Base-by-base conservation (phyloP, 2,888 invertebrate genomes). In the Mamestra brassicae region DNA sequence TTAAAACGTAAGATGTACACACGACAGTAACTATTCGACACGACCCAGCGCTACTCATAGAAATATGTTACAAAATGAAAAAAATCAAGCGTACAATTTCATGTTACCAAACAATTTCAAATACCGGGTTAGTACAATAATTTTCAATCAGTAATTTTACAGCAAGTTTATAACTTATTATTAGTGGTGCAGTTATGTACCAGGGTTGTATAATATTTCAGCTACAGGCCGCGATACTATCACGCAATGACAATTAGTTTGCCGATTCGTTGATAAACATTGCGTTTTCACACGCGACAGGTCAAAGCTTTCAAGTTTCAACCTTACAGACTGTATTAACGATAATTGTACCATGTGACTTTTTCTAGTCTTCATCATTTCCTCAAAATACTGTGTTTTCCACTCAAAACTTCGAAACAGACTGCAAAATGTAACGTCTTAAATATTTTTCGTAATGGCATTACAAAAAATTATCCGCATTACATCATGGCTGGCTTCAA, bases 221-320 rank as follows among this genome's bases (percentile, higher is more conserved):
- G 73, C 84, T 72, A 74, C 72, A 65, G 74, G 71, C 78, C 66
- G 66, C 81, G 84, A 85, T 84, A 87, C 81, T 64, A 86, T 85
- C 88, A 89, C 89, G 89, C 88, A 79, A 87, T 82, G 79, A 76
- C 81, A 87, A 84, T 83, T 82, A 83, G 78, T 78, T 73, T 71
- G 69, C 78, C 73, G 74, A 85, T 81, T 79, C 78, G 69, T 75
- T 81, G 78, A 84, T 81, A 85, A 83, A 75, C 71, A 80, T 82
- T 80, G 57, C n/a, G 52, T 42, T 80, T 69, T 50, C 38, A 76
- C 80, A 83, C 72, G 83, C 80, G 42, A 76, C 47, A 54, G 36
- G 67, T 55, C 58, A 63, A 69, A 71, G 8, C n/a, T 3, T 50
- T 42, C 45, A n/a, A 64, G 5, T 68, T 61, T 52, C 42, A 65